phyloP scores from a whole-genome alignment of 2,888 invertebrate genomes.

The Lucinisca nassula region DNA sequence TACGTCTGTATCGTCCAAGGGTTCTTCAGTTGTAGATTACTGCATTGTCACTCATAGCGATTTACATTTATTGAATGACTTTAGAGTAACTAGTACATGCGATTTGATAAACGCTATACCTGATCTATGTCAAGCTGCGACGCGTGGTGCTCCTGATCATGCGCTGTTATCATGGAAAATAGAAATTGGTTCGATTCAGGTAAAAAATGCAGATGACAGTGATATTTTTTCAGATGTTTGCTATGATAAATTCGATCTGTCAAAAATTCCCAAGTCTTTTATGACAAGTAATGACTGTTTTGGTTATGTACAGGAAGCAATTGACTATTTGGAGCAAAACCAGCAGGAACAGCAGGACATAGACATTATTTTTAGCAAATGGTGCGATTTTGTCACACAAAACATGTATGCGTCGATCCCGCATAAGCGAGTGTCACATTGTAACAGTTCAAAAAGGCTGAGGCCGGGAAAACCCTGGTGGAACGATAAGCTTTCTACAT shows the following conservation, averaged over 20 bases:
- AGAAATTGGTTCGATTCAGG: not conserved
- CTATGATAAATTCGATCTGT: not conserved
- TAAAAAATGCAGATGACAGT: not conserved
- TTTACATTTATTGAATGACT: not conserved
- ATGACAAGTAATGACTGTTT: not conserved
- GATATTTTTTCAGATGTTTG: not conserved
- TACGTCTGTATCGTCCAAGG: not conserved
- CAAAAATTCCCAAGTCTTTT: not conserved
- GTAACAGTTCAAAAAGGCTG: constrained; percentile 1
- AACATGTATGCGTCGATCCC: no score
- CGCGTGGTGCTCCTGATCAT: not conserved
- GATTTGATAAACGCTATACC: not conserved
- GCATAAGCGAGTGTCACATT: no score
- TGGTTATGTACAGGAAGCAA: not conserved
- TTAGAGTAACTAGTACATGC: not conserved
- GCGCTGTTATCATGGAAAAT: not conserved
- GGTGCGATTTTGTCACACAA: no score
- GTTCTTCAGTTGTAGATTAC: not conserved
- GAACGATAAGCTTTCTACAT: constrained; percentile 5
- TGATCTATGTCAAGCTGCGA: not conserved
- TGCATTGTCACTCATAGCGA: not conserved
- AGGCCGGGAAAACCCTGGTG: constrained; percentile 38
- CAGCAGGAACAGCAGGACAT: no score
- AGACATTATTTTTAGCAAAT: no score
- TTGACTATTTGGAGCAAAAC: no score